phyloP scores from a whole-genome alignment of 2,113 vertebrate genomes.

The Lethenteron camtschaticum region DNA sequence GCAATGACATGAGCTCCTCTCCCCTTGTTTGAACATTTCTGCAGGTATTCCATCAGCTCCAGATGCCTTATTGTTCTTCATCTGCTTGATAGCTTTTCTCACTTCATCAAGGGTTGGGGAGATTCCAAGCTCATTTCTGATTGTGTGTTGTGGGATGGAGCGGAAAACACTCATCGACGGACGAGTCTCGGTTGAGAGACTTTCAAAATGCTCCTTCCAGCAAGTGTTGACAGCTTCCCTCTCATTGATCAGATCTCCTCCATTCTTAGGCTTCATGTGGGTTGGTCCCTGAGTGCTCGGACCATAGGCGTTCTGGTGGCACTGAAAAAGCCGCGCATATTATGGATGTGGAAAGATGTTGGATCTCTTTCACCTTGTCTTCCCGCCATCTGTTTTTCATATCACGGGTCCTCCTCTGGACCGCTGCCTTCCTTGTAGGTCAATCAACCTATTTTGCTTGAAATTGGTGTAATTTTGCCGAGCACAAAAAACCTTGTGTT shows the following conservation, averaged over 20 bases:
- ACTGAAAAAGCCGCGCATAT: background rate
- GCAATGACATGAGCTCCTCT: no score
- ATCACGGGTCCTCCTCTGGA: background rate
- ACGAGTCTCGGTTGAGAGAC: background rate
- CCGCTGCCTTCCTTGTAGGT: background rate
- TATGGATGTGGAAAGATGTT: background rate
- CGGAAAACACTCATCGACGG: background rate
- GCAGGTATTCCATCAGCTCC: constrained; percentile 3
- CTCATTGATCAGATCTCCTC: no score
- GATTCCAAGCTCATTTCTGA: constrained; percentile 1
- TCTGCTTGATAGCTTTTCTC: constrained; percentile 3
- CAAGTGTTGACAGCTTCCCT: no score
- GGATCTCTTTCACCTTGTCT: constrained; percentile 1
- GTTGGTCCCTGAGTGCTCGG: no score
- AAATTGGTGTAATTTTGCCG: background rate
- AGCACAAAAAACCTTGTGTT: constrained; percentile 1
- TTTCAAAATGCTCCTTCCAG: no score
- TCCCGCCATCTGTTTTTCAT: constrained; percentile 3
- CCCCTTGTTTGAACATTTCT: background rate
- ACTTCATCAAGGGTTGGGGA: background rate
- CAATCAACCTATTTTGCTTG: background rate
- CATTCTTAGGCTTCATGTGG: no score
- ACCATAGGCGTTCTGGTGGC: background rate
- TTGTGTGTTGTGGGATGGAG: background rate
- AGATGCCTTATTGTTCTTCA: constrained; percentile 2